These are phyloP conservation scores for Drosophila ogumai DNA, from an alignment of 1,140 invertebrate species.

Conservation along the genomic window DNA sequence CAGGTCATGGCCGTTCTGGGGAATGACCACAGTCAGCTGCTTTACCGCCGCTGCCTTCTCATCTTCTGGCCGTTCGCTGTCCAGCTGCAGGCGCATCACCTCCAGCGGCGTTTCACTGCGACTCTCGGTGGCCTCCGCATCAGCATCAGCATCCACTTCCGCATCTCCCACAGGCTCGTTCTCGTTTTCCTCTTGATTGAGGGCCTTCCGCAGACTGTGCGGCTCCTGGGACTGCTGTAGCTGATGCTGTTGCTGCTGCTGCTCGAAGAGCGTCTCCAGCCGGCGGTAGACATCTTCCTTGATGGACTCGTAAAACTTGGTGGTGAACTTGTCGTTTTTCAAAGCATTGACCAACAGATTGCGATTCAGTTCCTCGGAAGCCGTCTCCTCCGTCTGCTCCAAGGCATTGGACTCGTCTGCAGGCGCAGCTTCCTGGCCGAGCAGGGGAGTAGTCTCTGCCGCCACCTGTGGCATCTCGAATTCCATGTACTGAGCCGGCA, in stretches of 20 bases:
- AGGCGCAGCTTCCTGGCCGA: slow-evolving; percentile 48
- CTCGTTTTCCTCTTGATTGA: slow-evolving; percentile 50
- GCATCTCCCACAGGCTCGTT: slow-evolving; percentile 19
- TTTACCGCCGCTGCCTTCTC: slow-evolving; percentile 40
- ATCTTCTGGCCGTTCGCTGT: slow-evolving; percentile 70
- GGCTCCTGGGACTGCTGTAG: slow-evolving; percentile 83
- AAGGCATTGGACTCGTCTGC: slow-evolving; percentile 58
- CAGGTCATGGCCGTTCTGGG: slow-evolving; percentile 15
- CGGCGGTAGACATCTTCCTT: slow-evolving; percentile 90
- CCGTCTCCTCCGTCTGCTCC: slow-evolving; percentile 73
- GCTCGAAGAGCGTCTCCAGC: slow-evolving; percentile 89
- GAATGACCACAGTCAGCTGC: slow-evolving; percentile 8
- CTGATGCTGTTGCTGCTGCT: slow-evolving; percentile 86
- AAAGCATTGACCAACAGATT: slow-evolving; percentile 81
- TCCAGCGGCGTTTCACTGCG: slow-evolving; percentile 57
- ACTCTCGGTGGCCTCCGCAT: slow-evolving; percentile 63
- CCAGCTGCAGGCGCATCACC: slow-evolving; percentile 26
- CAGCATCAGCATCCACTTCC: slow-evolving; percentile 12
- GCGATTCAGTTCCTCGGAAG: slow-evolving; percentile 80
- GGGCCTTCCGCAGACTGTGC: slow-evolving; percentile 40
- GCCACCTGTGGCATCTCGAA: slow-evolving; percentile 35
- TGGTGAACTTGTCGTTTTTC: slow-evolving; percentile 85
- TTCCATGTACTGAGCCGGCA: slow-evolving; percentile 65
- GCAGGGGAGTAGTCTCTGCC: slow-evolving; percentile 25
- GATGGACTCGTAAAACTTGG: slow-evolving; percentile 88